Percentiles rank a stretch among this genome's conserved stretches.
phyloP scores from a whole-genome alignment of 1,140 invertebrate genomes.

The Diorhabda elongata region DNA sequence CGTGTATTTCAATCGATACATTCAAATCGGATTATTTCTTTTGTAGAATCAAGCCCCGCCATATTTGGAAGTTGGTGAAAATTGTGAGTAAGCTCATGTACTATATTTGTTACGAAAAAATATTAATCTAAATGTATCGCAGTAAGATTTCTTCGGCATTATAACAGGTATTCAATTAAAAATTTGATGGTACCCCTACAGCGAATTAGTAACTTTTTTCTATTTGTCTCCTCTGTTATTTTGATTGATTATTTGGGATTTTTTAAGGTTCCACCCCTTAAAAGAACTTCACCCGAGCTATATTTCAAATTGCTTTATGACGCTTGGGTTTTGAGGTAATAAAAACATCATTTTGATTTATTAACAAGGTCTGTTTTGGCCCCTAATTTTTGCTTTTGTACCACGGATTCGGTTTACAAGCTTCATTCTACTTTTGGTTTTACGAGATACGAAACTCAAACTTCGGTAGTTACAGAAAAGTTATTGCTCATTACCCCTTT shows the following conservation, averaged over 20 bases:
- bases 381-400: constrained; percentile 18
- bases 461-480: constrained; percentile 6
- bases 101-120: no score
- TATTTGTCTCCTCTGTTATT: constrained; percentile 8
- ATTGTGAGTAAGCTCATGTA: no score
- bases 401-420: constrained; percentile 1
- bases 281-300: constrained; percentile 1
- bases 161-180: constrained; percentile 7
- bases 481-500: constrained; percentile 1
- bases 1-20: no score
- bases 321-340: constrained; percentile 13
- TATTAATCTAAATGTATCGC: no score
- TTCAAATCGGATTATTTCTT: no score
- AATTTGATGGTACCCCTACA: constrained; percentile 2
- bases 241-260: not conserved
- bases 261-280: not conserved
- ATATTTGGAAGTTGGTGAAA: no score
- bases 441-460: not conserved
- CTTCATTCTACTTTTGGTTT: constrained; percentile 5
- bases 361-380: constrained; percentile 6
- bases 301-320: constrained; percentile 17
- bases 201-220: constrained; percentile 10
- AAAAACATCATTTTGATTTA: constrained; percentile 22
- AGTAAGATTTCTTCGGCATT: not conserved
- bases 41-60: no score